A percentile compares a stretch with the other conserved stretches of the same genome.
Conservation (phyloP, 2,797 vertebrate species). For the Rhinichthys osculus region DNA sequence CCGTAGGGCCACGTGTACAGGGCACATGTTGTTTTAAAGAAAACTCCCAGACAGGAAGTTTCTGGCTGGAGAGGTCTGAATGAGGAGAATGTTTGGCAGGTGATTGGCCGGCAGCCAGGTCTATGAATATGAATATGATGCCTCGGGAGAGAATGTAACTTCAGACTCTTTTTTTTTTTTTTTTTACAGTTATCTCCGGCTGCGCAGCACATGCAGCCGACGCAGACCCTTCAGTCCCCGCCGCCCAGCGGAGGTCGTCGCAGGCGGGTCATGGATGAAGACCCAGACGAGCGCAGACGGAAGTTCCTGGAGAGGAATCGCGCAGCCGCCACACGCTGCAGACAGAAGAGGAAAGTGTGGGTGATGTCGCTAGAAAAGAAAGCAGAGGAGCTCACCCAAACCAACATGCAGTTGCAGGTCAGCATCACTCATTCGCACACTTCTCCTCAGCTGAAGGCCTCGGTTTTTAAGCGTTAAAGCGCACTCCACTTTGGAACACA, state of each 20-base stretch:
- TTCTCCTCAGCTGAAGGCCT: slow-evolving; percentile 12
- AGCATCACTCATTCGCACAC: slow-evolving; percentile 17
- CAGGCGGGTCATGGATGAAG: slow-evolving; percentile 94
- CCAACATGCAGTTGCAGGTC: slow-evolving; percentile 99
- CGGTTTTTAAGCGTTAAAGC: slow-evolving; percentile 10
- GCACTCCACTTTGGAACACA: slow-evolving; percentile 19
- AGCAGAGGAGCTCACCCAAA: slow-evolving; percentile 99
- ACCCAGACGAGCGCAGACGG: slow-evolving; percentile 94
- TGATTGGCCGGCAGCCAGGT: slow-evolving; percentile 65
- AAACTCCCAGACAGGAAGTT: slow-evolving; percentile 70
- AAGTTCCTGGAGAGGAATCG: slow-evolving; percentile 99
- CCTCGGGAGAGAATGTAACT: neutral
- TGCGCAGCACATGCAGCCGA: slow-evolving; percentile 97
- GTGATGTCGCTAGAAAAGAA: slow-evolving; percentile 99
- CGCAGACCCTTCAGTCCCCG: slow-evolving; percentile 93
- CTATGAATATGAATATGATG: slow-evolving; percentile 37
- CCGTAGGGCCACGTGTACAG: slow-evolving; percentile 63
- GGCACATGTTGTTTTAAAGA: slow-evolving; percentile 79
- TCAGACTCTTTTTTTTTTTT: neutral
- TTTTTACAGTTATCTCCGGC: slow-evolving; percentile 89
- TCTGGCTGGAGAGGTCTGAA: slow-evolving; percentile 70
- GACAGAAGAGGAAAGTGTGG: slow-evolving; percentile 99
- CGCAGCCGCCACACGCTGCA: slow-evolving; percentile 95
- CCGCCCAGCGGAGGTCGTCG: slow-evolving; percentile 92
- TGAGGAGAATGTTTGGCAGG: slow-evolving; percentile 66